phyloP scores from a whole-genome alignment of 2,888 invertebrate genomes.

The Hemaris fuciformis region DNA sequence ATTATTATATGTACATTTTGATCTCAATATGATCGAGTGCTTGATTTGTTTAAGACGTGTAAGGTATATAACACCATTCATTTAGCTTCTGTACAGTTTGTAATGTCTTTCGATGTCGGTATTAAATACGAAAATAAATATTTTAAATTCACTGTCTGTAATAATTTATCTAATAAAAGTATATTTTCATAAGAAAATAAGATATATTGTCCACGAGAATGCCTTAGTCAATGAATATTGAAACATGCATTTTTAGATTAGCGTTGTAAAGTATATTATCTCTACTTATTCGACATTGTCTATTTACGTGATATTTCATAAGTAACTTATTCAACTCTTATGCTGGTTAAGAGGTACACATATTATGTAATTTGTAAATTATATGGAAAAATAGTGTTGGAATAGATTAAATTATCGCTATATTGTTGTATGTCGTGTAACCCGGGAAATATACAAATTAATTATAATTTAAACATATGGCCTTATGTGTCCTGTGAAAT shows the following conservation, averaged over 20 bases:
- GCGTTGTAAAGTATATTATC: slow-evolving; percentile 34
- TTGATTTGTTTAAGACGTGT: slow-evolving; percentile 69
- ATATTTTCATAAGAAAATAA: slow-evolving; percentile 20
- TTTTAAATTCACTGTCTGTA: slow-evolving; percentile 19
- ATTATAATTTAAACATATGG: slow-evolving; percentile 45
- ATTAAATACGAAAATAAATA: slow-evolving; percentile 17
- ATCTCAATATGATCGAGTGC: slow-evolving; percentile 79
- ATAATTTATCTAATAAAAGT: slow-evolving; percentile 22
- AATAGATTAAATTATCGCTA: not conserved
- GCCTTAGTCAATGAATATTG: slow-evolving; percentile 45
- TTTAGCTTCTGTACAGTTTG: slow-evolving; percentile 78
- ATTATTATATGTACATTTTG: slow-evolving; percentile 76
- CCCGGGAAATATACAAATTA: slow-evolving; percentile 23
- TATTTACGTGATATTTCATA: slow-evolving; percentile 18
- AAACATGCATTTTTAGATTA: slow-evolving; percentile 32
- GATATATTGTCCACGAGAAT: slow-evolving; percentile 43
- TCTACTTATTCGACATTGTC: slow-evolving; percentile 24
- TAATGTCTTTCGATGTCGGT: slow-evolving; percentile 63
- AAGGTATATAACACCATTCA: slow-evolving; percentile 80
- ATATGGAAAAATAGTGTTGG: slow-evolving; percentile 33
- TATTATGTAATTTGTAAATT: slow-evolving; percentile 71
- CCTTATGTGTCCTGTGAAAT: slow-evolving; percentile 53
- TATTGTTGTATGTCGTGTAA: not conserved
- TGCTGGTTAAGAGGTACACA: slow-evolving; percentile 79
- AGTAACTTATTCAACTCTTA: slow-evolving; percentile 52